Evolutionary conservation across 1,140 invertebrate genomes (phyloP), one percentile per base, ranked within the genome.

Genomic region (Lysiphlebus fabarum): DNA sequence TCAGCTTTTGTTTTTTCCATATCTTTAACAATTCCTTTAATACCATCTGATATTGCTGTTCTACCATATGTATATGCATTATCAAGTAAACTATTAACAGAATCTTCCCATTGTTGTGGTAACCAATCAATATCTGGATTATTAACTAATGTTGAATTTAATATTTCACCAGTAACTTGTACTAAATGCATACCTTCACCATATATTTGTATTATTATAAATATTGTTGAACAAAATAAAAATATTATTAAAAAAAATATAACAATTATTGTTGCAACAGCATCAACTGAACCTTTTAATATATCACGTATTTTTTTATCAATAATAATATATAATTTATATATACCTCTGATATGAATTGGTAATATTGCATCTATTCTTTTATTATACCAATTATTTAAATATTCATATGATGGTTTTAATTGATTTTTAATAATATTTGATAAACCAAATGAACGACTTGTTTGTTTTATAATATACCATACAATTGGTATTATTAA

Each of bases 181-280:
- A 97, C 86, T 34, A 99, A 82, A 69, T 96, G 92, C 71, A 98
- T 90, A 17, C 92, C 93, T 82, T 99, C 96, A 11, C 90, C 91
- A 74, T 98, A 98, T 58, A 97, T 87, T 91, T 87, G 85, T 60
- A 87, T 80, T 33, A 82, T 78, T 64, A 87, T 81, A 58, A 88
- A 86, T 58, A 85, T 79, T 17, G 82, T 74, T 14, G 76, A 69
- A 34, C 81, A 78, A 54, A 78, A 72, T 1, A 76, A 77, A 62
- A 82, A 80, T 11, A 84, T 53, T 1, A 85, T 61, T 14, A 86
- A 68, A 37, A 75, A 75, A 36, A 84, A 62, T 56, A 88, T 85
- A 63, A 86, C 84, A 33, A 83, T 72, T 56, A 81, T 78, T 5
- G 85, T 82, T 7, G 83, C 83, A 26, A 85, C 80, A n/a, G 84